Base-by-base conservation (phyloP, 2,888 invertebrate species). In the Phortica okadai region DNA sequence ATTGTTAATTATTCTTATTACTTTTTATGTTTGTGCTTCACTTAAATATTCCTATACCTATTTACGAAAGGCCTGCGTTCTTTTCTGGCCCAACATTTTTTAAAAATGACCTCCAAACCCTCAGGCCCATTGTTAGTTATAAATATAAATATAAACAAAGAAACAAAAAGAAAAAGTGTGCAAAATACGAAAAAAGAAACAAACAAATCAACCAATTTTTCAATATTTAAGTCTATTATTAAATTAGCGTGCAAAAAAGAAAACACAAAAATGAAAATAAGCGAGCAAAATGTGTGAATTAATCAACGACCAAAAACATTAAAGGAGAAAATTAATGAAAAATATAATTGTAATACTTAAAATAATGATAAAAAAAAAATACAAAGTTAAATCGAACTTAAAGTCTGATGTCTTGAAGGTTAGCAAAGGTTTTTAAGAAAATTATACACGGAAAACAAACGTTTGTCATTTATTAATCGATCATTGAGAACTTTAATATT, bases 311-410 rank as follows among this genome's bases (percentile, higher is more conserved):
- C 72, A 72, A 72, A 72, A 11, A 56, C 21, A 45, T 54, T 21
- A 25, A 25, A 45, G 45, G 16, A 74, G 25, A n/a, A 70, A 25
- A 54, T 42, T 69, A 69, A 67, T 11, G 8, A 76, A 50, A 41
- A 21, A 59, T 33, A 69, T n/a, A 76, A 73, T 44, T 54, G 66
- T 42, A 74, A 56, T 56, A n/a, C 8, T 44, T 41, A 54, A 73
- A 50, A 11, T 8, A 62, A 77, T 78, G 66, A 74, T 21, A 21
- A 21, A 76, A 76, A 75, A 79, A 77, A 83, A 86, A 83, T 82
- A 82, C 86, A 85, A 86, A 86, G 83, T 86, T 76, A 84, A 86
- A 85, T 81, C 80, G 87, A 88, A 88, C 85, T 83, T 85, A 88
- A 85, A 88, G 88, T 86, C 88, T 85, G 85, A 85, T 80, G 42